Evolutionary conservation across 2,888 invertebrate genomes (phyloP).

Genomic region (Arge pagana): DNA sequence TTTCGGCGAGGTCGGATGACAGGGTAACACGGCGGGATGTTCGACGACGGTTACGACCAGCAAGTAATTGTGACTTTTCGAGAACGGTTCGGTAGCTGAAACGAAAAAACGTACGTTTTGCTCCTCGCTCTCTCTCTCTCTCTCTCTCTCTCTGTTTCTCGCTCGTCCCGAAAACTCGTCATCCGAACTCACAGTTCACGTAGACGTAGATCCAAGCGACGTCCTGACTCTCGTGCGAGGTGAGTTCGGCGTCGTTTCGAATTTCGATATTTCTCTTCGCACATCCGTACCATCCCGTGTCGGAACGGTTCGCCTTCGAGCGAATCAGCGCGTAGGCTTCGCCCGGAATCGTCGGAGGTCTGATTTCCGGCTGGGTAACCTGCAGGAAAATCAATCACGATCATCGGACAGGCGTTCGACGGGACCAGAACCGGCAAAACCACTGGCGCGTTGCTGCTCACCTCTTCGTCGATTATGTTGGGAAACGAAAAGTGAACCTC

Average conservation of each 20-base stretch:
- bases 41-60: slow-evolving; percentile 56
- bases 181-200: slow-evolving; percentile 46
- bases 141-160: too few relatives aligned
- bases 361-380: not conserved
- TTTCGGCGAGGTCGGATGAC: slow-evolving; percentile 67
- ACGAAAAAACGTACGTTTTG: slow-evolving; percentile 24
- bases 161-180: not conserved
- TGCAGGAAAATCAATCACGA: not conserved
- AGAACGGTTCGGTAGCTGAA: slow-evolving; percentile 59
- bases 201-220: slow-evolving; percentile 48
- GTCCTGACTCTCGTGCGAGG: slow-evolving; percentile 28
- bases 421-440: too few relatives aligned
- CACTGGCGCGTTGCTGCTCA: not conserved
- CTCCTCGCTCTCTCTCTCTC: too few relatives aligned
- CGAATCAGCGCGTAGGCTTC: slow-evolving; percentile 23
- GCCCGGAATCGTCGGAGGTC: not conserved
- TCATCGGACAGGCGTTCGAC: too few relatives aligned
- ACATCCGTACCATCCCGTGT: slow-evolving; percentile 54
- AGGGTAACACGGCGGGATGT: slow-evolving; percentile 63
- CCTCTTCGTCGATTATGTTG: not conserved
- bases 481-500: not conserved
- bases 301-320: slow-evolving; percentile 36
- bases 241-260: slow-evolving; percentile 18
- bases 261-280: slow-evolving; percentile 32
- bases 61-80: slow-evolving; percentile 43